Evolutionary conservation across 2,888 invertebrate species (phyloP).

Genomic region (Phalangium opilio): DNA sequence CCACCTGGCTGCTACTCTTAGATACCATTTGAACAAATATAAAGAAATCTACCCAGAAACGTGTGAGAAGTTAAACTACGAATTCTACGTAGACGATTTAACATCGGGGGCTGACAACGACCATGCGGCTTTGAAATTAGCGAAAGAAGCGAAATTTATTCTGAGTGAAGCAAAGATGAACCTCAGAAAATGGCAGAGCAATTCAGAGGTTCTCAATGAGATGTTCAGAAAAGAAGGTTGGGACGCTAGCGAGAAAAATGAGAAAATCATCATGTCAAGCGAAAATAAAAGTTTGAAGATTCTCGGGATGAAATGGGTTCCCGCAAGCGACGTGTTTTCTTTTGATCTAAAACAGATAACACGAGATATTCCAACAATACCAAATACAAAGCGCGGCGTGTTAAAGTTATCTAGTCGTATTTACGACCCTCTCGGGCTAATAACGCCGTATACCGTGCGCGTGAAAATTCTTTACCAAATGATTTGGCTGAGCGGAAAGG

Average conservation of each 20-base stretch:
- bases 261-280: too few species aligned
- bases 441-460: conserved; percentile 10
- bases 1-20: neutral
- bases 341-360: too few species aligned
- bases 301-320: too few species aligned
- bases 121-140: neutral
- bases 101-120: neutral
- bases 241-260: too few species aligned
- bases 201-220: neutral
- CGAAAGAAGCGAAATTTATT: neutral
- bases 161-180: conserved; percentile 1
- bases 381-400: too few species aligned
- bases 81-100: conserved; percentile 3
- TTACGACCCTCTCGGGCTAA: conserved; percentile 18
- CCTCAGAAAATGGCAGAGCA: conserved; percentile 1
- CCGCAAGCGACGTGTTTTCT: too few species aligned
- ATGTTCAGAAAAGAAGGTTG: too few species aligned
- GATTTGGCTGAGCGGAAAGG: conserved; percentile 18
- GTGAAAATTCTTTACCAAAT: conserved; percentile 22
- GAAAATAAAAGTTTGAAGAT: too few species aligned
- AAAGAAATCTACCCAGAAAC: neutral
- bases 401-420: neutral
- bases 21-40: conserved; percentile 1
- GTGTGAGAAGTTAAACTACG: neutral
- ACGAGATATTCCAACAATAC: too few species aligned